Evolutionary conservation across 2,888 invertebrate genomes (phyloP), one percentile per base, ranked within the genome.

Genomic region (Phyto melanocephala): DNA sequence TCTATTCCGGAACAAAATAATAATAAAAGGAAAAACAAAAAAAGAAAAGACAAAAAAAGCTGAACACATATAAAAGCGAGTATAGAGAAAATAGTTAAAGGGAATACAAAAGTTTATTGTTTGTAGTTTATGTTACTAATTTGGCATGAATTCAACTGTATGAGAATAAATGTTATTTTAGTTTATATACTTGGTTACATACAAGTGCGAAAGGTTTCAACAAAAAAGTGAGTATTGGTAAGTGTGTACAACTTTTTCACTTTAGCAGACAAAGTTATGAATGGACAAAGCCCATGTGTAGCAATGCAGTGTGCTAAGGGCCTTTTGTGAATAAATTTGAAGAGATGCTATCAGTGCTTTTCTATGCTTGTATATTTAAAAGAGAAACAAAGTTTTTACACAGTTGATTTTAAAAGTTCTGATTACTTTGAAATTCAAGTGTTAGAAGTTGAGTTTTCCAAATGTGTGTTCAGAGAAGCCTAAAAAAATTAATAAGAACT

Each of bases 71-170:
- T n/a, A n/a, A n/a, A n/a, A n/a, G n/a, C n/a, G n/a, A n/a, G n/a
- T n/a, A n/a, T n/a, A n/a, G n/a, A n/a, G n/a, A n/a, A n/a, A n/a
- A n/a, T n/a, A n/a, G n/a, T n/a, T n/a, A n/a, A n/a, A n/a, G n/a
- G n/a, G 15, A 35, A 15, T 15, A 45, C 6, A 54, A 76, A 70
- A 45, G 22, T 37, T 70, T 45, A 28, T 28, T 40, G 10, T 37
- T 70, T 42, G 37, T 6, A 67, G 20, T 70, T 74, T 68, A 70
- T 80, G 50, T 37, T 65, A 56, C 68, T 58, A 80, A 75, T 75
- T 80, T 75, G 75, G 54, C 70, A 40, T 47, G 22, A 80, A 56
- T 54, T 80, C 68, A 75, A 68, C 47, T 70, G 54, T 52, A 54
- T 17, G n/a, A 28, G 37, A 67, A 40, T 56, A 28, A 28, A 13